Evolutionary conservation across 2,113 vertebrate species (phyloP), one percentile per base, ranked within the genome.

Genomic region (Apaloderma vittatum): DNA sequence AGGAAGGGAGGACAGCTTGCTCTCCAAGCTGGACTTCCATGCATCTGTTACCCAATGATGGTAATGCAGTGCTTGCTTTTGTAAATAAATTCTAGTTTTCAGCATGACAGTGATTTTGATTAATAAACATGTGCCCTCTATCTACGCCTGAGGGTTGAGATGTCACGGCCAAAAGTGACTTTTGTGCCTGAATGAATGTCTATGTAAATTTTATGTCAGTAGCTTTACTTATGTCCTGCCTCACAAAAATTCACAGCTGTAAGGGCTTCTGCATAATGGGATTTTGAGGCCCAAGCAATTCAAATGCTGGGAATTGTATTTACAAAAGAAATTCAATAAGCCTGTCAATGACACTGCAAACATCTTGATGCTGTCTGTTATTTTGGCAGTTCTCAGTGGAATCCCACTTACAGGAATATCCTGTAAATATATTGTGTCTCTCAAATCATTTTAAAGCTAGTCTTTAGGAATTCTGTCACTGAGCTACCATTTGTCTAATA

Each of bases 131-230:
- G 27, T 84, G 65, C 40, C 68, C 59, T 80, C 61, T 85, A 2
- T 86, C 66, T 83, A 3, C 2, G 45, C 76, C 83, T 49, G 65
- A 78, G 75, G 79, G 82, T 80, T 96, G 90, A 48, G 14, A 30
- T 86, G 70, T 88, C 11, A 5, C 75, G 79, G 52, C 61, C 62
- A 82, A 93, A 94, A 88, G 78, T 74, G 90, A 95, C 88, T 92
- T 94, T 58, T 95, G 93, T 84, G 55, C 72, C 90, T 74, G 67
- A 67, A 55, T 86, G 71, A 87, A 86, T 45, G 45, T 70, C n/a
- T 79, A 75, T 72, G 58, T 65, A 76, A 92, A 72, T 94, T 93
- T 58, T 78, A 45, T 63, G 61, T 84, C 73, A 52, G 37, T 83
- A 81, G 63, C 90, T 91, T 93, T 84, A 52, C 49, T 86, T 86